Evolutionary conservation across 2,797 vertebrate genomes (phyloP).

Genomic region (Myiotriccus ornatus): DNA sequence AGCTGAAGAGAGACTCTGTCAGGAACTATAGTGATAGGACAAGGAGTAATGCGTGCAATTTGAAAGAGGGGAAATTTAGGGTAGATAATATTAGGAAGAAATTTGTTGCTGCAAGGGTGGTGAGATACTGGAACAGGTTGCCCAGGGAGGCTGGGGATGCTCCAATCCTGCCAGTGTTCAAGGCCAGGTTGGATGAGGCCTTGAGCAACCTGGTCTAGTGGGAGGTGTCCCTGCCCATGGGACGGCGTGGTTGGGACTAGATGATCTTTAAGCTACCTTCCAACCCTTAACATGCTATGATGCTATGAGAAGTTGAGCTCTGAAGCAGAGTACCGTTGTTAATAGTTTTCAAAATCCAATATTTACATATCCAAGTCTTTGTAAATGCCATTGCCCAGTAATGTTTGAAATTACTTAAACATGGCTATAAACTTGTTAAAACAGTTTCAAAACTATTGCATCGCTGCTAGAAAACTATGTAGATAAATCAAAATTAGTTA

Average conservation of each 20-base stretch:
- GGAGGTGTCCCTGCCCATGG: not conserved
- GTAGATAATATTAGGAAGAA: not conserved
- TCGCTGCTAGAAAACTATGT: not conserved
- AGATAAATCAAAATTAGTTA: not conserved
- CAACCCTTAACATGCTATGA: not conserved
- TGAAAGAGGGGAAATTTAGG: not conserved
- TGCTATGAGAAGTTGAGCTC: not conserved
- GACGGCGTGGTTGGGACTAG: no score
- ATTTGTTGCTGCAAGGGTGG: not conserved
- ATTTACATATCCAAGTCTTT: not conserved
- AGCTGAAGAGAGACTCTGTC: not conserved
- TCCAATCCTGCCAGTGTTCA: not conserved
- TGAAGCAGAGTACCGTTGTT: not conserved
- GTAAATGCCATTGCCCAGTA: not conserved
- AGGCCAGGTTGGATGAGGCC: not conserved
- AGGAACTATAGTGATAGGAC: not conserved
- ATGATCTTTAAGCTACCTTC: not conserved
- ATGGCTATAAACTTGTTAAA: not conserved
- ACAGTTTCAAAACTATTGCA: not conserved
- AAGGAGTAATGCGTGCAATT: not conserved
- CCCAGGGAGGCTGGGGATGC: not conserved
- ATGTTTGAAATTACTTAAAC: not conserved
- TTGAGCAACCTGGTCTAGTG: not conserved
- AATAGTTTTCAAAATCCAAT: not conserved
- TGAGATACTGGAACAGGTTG: not conserved